Percentiles rank a stretch among this genome's conserved stretches.
These are phyloP conservation scores for Origma solitaria DNA, from an alignment of 2,113 vertebrate species.

Conservation along the genomic window DNA sequence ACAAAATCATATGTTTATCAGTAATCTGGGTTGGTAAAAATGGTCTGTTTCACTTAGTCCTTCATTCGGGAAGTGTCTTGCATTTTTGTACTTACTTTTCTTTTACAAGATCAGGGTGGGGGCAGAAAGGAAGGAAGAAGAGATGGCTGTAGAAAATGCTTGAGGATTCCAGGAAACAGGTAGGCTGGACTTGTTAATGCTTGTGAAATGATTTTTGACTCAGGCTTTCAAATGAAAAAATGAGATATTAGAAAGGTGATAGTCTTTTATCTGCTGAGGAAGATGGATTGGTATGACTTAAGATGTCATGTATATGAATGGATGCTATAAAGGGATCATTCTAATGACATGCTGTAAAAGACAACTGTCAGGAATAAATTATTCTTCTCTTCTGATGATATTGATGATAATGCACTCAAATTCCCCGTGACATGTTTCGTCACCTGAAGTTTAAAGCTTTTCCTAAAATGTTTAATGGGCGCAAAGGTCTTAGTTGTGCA, in stretches of 20 bases:
- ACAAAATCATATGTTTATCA: background rate
- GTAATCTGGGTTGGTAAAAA: background rate
- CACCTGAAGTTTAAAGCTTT: constrained; percentile 5
- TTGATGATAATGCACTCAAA: constrained; percentile 30
- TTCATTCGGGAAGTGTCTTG: background rate
- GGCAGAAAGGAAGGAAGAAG: background rate
- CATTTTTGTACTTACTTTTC: background rate
- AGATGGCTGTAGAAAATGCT: background rate
- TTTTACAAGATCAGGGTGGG: background rate
- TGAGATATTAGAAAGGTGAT: constrained; percentile 58
- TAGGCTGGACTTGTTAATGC: constrained; percentile 53
- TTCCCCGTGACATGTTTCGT: background rate
- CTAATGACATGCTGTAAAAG: constrained; percentile 62
- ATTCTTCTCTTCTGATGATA: constrained; percentile 52
- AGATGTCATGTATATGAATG: constrained; percentile 66
- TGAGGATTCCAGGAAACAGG: constrained; percentile 2
- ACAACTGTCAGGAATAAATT: constrained; percentile 68
- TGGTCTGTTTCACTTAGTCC: background rate
- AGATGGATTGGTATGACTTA: constrained; percentile 69
- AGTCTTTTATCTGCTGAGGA: constrained; percentile 57
- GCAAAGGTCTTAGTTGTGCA: background rate
- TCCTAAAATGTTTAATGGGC: background rate
- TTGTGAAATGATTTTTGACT: constrained; percentile 60
- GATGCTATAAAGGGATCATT: constrained; percentile 64
- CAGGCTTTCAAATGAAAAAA: constrained; percentile 60